Base-by-base conservation (phyloP, 1,140 invertebrate species). In the Conus ventricosus region DNA sequence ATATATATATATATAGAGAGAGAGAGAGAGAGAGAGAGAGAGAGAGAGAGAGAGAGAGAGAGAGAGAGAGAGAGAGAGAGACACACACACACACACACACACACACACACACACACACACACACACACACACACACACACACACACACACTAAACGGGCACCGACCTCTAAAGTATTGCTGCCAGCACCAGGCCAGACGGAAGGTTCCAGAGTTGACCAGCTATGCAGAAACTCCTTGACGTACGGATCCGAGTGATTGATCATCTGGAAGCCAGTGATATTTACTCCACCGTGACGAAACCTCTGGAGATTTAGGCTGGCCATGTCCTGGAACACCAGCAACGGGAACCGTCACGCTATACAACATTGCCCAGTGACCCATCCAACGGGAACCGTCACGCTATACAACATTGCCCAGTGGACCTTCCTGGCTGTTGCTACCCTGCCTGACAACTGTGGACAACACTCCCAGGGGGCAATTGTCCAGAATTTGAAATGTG, bases 201-300 rank as follows among this genome's bases (percentile, higher is more conserved):
- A 86, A 7, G 90, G 83, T 23, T 90, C 84, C 20, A 93, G 87
- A 2, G 63, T 53, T 5, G 57, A 88, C 93, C 93, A 94, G n/a
- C 88, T 63, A n/a, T 76, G 60, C 4, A 93, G 82, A 85, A 94
- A 93, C 7, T 88, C 85, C 76, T 90, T 84, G 3, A 93, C 91
- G 80, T 63, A 85, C 6, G 78, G 53, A 1, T 87, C 84, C 0
- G 89, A 85, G 78, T 91, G 89, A 80, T 93, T 91, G 0, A 95
- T 90, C 53, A 94, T 75, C 87, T 95, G 95, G 89, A 95, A 95
- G 13, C 95, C 95, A 20, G 93, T 95, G 15, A 95, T 94, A 86
- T 95, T 95, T 0, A 95, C 95, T 20, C 95, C 94, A 25, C 95
- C 95, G 88, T 95, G 94, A 86, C 91, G 91, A 88, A 95, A 95